phyloP scores from a whole-genome alignment of 2,113 vertebrate species.

The Alces alces region DNA sequence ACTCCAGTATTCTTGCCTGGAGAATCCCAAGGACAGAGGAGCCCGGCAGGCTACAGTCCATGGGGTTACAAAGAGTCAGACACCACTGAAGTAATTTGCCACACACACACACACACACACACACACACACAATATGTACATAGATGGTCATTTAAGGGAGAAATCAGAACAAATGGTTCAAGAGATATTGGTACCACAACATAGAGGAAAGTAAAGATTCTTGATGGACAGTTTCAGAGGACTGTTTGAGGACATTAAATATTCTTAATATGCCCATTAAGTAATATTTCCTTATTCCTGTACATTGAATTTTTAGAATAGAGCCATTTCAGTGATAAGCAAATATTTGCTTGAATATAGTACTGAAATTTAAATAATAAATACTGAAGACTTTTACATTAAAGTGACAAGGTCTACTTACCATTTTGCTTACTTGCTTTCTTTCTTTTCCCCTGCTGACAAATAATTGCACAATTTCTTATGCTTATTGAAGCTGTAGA shows the following conservation, averaged over 20 bases:
- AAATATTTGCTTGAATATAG: neutral
- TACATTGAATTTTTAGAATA: neutral
- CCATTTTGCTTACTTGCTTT: neutral
- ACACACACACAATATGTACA: neutral
- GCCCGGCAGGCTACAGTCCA: neutral
- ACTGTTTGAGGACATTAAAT: neutral
- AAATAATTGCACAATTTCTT: neutral
- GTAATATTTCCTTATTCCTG: neutral
- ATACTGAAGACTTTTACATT: neutral
- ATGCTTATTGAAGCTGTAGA: neutral
- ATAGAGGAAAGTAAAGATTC: neutral
- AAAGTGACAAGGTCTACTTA: neutral
- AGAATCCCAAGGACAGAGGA: neutral
- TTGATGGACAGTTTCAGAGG: neutral
- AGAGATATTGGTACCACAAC: neutral
- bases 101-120: neutral
- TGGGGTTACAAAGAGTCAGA: neutral
- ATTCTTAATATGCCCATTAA: neutral
- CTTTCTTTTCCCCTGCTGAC: neutral
- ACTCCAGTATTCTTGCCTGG: too few species aligned
- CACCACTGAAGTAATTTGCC: neutral
- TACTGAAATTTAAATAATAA: neutral
- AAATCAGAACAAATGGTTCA: neutral
- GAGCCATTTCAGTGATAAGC: neutral
- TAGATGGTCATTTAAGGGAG: neutral